Base-by-base conservation (phyloP, 37 sponge, comb jelly and placozoan genomes). In the Geodia barretti region DNA sequence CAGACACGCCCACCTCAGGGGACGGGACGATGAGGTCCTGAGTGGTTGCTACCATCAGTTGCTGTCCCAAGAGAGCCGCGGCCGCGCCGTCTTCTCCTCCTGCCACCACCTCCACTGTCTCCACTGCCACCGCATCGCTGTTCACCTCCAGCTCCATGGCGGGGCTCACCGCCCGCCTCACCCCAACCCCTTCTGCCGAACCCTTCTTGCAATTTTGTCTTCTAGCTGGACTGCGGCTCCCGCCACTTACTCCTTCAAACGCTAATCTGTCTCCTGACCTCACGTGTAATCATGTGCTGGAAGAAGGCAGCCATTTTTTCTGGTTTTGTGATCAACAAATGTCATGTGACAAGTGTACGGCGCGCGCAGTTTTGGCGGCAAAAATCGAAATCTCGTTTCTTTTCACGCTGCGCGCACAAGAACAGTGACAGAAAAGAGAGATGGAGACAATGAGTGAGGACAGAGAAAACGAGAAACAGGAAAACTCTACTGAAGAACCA, bases 221-320 rank as follows among this genome's bases (percentile, higher is more conserved):
- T 32, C 29, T 59, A n/a, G 76, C 33, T n/a, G n/a, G n/a, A n/a
- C n/a, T 58, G 60, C 54, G 79, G 77, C 83, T 83, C 62, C 89
- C 89, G 89, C 89, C 89, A 89, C 84, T n/a, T n/a, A n/a, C n/a
- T 79, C 54, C 64, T 73, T 89, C 62, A 83, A 83, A 89, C 78
- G 84, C 59, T 63, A 77, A 65, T 67, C 72, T 74, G 89, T 92
- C 92, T 83, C 89, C 92, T 87, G 92, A 92, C 62, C 92, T 92
- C 92, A 92, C 92, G 92, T 92, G 92, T 74, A 83, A 70, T 92
- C 89, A 79, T 87, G 92, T 87, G 92, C 92, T 70, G 40, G 84
- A 78, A 79, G 79, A 89, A 77, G 79, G 74, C 89, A 83, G 89
- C 89, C 84, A 83, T 83, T 63, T 83, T 78, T 32, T 40, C 39